Percentiles rank a stretch among this genome's conserved stretches.
phyloP scores from a whole-genome alignment of 2,888 invertebrate genomes.

The Lepidocyrtoides sp. region DNA sequence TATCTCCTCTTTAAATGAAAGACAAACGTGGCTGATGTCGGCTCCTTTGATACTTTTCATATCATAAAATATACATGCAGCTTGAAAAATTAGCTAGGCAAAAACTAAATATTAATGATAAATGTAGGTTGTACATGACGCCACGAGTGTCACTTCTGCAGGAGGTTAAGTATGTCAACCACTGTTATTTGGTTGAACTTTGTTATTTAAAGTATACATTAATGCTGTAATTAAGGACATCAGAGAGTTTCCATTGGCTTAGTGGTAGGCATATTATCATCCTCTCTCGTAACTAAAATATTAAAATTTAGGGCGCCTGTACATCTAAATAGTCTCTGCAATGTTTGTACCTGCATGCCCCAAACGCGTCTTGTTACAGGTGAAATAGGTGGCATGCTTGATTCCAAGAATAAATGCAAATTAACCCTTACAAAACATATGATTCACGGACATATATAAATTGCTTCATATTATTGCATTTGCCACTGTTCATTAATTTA shows the following conservation, averaged over 20 bases:
- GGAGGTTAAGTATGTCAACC: neutral
- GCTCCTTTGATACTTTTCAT: neutral
- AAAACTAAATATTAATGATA: neutral
- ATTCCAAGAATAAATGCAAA: slow-evolving; percentile 15
- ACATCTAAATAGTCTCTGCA: no score
- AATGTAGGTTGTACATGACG: neutral
- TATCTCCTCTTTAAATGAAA: neutral
- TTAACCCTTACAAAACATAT: neutral
- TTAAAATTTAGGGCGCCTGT: no score
- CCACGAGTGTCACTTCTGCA: neutral
- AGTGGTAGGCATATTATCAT: no score
- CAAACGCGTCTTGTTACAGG: no score
- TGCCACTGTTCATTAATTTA: slow-evolving; percentile 55
- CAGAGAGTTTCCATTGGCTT: no score
- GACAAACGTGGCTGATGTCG: neutral
- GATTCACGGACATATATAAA: neutral
- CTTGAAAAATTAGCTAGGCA: neutral
- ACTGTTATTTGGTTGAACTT: neutral
- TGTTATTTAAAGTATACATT: no score
- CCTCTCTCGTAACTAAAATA: no score
- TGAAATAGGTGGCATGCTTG: neutral
- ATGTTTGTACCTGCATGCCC: no score
- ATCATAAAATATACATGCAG: neutral
- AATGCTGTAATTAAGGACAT: no score
- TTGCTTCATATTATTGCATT: neutral